These are phyloP conservation scores for Bubo scandiacus DNA, from an alignment of 2,113 vertebrate genomes.

Conservation along the genomic window DNA sequence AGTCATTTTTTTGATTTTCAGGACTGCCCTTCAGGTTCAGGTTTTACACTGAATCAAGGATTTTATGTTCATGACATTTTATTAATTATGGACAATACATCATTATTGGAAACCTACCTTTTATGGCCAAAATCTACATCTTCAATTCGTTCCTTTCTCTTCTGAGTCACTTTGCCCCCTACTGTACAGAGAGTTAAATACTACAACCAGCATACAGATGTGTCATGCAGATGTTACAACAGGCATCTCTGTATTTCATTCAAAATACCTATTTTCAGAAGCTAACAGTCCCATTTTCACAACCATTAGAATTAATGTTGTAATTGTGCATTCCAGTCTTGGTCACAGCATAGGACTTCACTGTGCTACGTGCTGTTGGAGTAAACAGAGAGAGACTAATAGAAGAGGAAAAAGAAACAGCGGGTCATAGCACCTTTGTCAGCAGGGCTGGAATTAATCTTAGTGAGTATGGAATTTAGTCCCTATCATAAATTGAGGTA, in stretches of 20 bases:
- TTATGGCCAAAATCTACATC: not conserved
- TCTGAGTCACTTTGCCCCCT: constrained; percentile 19
- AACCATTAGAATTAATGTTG: not conserved
- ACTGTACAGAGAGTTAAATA: not conserved
- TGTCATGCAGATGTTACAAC: not conserved
- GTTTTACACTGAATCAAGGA: not conserved
- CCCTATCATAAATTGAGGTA: not conserved
- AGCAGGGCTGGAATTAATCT: not conserved
- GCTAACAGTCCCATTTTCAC: not conserved
- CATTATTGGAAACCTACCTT: not conserved
- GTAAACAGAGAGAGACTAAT: not conserved
- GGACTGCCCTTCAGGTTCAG: not conserved
- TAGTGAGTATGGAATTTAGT: not conserved
- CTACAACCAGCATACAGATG: not conserved
- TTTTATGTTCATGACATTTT: not conserved
- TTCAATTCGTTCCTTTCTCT: not conserved
- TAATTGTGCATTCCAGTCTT: not conserved
- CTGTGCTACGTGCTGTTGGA: not conserved
- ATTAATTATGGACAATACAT: not conserved
- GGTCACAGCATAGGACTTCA: not conserved
- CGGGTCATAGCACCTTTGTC: not conserved
- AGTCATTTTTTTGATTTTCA: not conserved
- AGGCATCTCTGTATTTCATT: not conserved
- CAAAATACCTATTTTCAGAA: not conserved
- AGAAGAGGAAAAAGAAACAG: not conserved